Evolutionary conservation across 2,888 invertebrate genomes (phyloP), one percentile per base, ranked within the genome.

Genomic region (Molanna angustata): DNA sequence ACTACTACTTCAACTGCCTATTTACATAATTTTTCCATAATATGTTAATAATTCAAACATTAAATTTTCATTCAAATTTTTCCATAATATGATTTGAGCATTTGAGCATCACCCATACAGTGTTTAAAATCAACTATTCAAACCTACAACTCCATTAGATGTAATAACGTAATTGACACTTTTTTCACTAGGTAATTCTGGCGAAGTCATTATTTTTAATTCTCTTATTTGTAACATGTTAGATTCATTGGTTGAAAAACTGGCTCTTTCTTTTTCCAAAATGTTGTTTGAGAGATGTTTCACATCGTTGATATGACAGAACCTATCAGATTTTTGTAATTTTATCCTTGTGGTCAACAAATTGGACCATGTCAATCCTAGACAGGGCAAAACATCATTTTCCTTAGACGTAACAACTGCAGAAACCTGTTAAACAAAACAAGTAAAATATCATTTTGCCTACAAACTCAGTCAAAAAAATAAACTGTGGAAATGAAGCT

Each of bases 281-380:
- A 14, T 13, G 9, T 9, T 31, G 2, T 22, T 4, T 43, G 4
- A 2, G 7, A 4, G 4, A n/a, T 4, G 6, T n/a, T 35, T 13
- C 6, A 35, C 19, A 32, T 40, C 41, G 18, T 20, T 22, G 11
- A 42, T 6, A 13, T 37, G 39, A 31, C 41, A 52, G 33, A 32
- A 52, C 18, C 31, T 35, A 11, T 52, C 33, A 18, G 54, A 57
- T 41, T 55, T 57, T 3, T 17, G n/a, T 2, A 59, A 20, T 27
- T 44, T 19, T 4, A 73, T 59, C 55, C 76, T 67, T 4, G 69
- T 69, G 19, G 68, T 65, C 32, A 76, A 64, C 71, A 77, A 69
- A 57, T 77, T 77, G 2, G 77, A 73, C 77, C 77, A 77, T 43
- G 73, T 71, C 33, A 77, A 60, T 1, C 77, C 77, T 32, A 77